Base-by-base conservation (phyloP, 2,113 vertebrate genomes). In the Alligator sinensis region DNA sequence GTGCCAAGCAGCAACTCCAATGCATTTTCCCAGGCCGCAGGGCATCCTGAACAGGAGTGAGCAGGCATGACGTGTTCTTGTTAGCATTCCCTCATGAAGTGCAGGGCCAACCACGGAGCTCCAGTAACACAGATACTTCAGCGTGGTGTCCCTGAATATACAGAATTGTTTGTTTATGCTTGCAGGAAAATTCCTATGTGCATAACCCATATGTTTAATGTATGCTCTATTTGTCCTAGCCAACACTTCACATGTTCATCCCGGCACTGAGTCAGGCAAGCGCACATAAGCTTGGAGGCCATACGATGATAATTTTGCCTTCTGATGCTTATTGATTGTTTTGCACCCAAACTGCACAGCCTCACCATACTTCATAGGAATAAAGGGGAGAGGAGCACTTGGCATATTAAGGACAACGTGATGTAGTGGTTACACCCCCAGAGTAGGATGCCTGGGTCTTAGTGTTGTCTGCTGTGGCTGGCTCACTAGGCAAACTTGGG, bases 331-430 rank as follows among this genome's bases (percentile, higher is more conserved):
- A 38, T 10, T 59, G 61, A 63, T 68, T 84, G 59, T 80, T 66
- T 80, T 62, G 12, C 21, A 3, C 83, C 38, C 38, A 82, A 4
- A 57, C 61, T 61, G 80, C 38, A n/a, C 74, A 38, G 60, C 59
- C 75, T 70, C 38, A 25, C 58, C 61, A 27, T 78, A 3, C 25
- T 25, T 75, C 28, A 28, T 54, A 84, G 84, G 68, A 47, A 74
- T 18, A 16, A 34, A n/a, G 88, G 19, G 61, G 47, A n/a, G 88
- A 18, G 64, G 11, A 76, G 86, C 10, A 72, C 57, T 2, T 62
- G 25, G 17, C 1, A 1, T 59, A 2, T 62, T 64, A 9, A 1
- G 63, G 74, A 34, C 78, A 84, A 66, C 59, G 64, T 0, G 1
- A 2, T 11, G 54, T 74, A n/a, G 16, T 60, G 84, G 62, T 15